Percentiles rank a stretch among this genome's conserved stretches.
These are phyloP conservation scores for Notechis scutatus DNA, from an alignment of 2,113 vertebrate species.

Conservation along the genomic window DNA sequence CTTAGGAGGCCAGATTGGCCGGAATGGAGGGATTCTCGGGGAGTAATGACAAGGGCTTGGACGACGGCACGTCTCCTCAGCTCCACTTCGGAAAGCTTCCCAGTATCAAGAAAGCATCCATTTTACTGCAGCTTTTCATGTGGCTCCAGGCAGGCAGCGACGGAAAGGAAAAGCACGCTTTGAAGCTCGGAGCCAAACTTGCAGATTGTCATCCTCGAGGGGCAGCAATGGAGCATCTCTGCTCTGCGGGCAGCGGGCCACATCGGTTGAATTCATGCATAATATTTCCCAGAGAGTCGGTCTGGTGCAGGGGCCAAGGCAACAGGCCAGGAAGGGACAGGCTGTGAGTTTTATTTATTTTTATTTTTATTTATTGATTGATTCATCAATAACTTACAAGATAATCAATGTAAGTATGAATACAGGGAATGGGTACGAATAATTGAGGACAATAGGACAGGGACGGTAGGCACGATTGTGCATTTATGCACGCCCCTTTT, in stretches of 20 bases:
- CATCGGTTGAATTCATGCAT: not conserved
- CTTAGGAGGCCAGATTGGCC: constrained; percentile 14
- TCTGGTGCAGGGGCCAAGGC: not conserved
- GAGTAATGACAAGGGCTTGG: constrained; percentile 1
- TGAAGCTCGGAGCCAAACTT: constrained; percentile 25
- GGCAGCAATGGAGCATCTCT: not conserved
- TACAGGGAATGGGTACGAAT: too few species aligned
- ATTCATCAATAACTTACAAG: too few species aligned
- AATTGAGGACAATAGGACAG: too few species aligned
- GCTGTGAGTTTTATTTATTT: not conserved
- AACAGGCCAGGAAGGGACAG: not conserved
- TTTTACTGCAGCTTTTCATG: constrained; percentile 7
- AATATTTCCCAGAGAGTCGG: not conserved
- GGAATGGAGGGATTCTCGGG: not conserved
- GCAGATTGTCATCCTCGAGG: constrained; percentile 38
- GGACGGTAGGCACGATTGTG: too few species aligned
- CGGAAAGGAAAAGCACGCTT: constrained; percentile 9
- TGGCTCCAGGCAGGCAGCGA: constrained; percentile 21
- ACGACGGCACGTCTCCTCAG: accelerated
- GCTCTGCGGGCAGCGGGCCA: constrained; percentile 18
- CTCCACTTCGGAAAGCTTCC: constrained; percentile 18
- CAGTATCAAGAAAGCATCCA: constrained; percentile 6
- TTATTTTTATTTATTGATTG: too few species aligned
- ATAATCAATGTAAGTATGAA: too few species aligned
- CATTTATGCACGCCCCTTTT: too few species aligned